These are phyloP conservation scores for Labia minor DNA, from an alignment of 2,888 invertebrate genomes.

Conservation along the genomic window DNA sequence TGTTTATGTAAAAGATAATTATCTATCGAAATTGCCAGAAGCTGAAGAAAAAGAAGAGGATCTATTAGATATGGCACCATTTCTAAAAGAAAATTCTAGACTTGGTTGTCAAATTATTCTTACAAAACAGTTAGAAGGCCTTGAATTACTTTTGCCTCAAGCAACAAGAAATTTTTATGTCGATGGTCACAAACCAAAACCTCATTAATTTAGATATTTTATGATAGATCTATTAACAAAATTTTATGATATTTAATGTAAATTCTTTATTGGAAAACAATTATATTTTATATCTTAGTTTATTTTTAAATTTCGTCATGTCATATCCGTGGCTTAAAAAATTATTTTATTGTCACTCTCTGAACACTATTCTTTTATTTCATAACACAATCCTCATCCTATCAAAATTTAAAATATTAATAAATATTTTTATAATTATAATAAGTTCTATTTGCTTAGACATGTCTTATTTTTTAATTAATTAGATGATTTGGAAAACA, in stretches of 20 bases:
- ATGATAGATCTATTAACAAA: neutral
- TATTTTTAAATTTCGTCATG: no score
- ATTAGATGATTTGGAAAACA: no score
- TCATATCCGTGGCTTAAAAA: no score
- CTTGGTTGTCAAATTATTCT: slow-evolving; percentile 86
- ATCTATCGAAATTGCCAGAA: slow-evolving; percentile 58
- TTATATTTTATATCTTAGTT: no score
- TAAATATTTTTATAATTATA: no score
- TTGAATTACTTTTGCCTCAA: slow-evolving; percentile 68
- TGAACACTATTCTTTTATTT: no score
- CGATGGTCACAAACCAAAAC: slow-evolving; percentile 91
- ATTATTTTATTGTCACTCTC: no score
- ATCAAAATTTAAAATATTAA: no score
- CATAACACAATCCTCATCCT: no score
- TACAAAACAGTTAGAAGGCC: slow-evolving; percentile 76
- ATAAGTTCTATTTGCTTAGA: no score
- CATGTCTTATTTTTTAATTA: no score
- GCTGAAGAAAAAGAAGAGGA: slow-evolving; percentile 94
- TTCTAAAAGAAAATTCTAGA: slow-evolving; percentile 88
- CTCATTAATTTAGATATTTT: slow-evolving; percentile 57
- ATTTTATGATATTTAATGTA: neutral
- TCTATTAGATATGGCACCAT: slow-evolving; percentile 91
- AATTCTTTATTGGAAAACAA: no score
- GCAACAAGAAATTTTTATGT: slow-evolving; percentile 95
- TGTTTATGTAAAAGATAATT: slow-evolving; percentile 74